phyloP scores from a whole-genome alignment of 2,797 vertebrate species.

The Aselliscus stoliczkanus region DNA sequence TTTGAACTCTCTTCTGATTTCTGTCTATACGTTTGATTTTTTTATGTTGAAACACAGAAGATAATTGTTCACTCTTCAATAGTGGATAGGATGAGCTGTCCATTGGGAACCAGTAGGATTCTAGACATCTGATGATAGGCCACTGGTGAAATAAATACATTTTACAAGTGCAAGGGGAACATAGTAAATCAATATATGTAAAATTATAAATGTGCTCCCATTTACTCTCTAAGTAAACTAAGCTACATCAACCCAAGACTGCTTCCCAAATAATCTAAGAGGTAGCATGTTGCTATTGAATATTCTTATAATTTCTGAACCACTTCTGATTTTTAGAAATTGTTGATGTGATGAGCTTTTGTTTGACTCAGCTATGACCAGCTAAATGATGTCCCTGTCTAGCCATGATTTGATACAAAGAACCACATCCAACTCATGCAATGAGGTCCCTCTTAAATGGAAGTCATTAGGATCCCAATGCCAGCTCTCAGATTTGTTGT shows the following conservation, averaged over 20 bases:
- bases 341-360: background rate
- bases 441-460: background rate
- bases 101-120: background rate
- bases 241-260: background rate
- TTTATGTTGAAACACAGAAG: background rate
- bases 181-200: background rate
- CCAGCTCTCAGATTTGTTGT: background rate
- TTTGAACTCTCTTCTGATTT: background rate
- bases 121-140: background rate
- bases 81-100: background rate
- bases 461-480: background rate
- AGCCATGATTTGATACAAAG: background rate
- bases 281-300: background rate
- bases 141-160: background rate
- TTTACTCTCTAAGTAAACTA: background rate
- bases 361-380: background rate
- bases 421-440: background rate
- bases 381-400: background rate
- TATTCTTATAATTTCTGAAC: background rate
- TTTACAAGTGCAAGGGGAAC: background rate
- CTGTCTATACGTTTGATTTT: background rate
- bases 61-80: background rate
- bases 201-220: background rate
- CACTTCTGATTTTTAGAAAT: background rate
- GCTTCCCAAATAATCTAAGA: background rate